Evolutionary conservation across 1,140 invertebrate species (phyloP), one percentile per base, ranked within the genome.

Genomic region (Ptiloglossa arizonensis): DNA sequence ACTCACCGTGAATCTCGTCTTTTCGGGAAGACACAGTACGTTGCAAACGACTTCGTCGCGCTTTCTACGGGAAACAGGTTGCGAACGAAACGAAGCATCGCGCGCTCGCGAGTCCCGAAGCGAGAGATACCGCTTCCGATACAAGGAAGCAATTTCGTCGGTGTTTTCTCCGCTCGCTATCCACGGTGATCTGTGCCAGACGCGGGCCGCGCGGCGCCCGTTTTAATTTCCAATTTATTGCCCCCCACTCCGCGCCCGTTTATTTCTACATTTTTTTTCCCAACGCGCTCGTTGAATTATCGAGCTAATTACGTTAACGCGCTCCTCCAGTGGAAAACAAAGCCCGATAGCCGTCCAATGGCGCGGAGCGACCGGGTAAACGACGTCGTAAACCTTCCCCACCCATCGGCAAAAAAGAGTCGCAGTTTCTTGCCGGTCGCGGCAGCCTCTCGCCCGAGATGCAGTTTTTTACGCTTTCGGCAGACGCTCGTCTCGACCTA

Each of bases 151-250:
- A 46, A 71, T 71, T 48, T 24, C 41, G 27, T 24, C 41, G 17
- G 4, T 24, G 38, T 48, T 60, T 71, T 60, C 69, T 24, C 41
- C 15, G 5, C 2, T 27, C 17, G 17, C 29, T 60, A 60, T 60
- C 19, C 35, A 11, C 32, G 35, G n/a, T 4, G 59, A 44, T 62
- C 35, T 17, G 15, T n/a, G n/a, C 11, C 19, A 24, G 35, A 62
- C 11, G 19, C 32, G n/a, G n/a, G n/a, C 32, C 6, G 4, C 35
- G 19, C 27, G 54, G 1, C 35, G 4, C 8, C 50, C 9, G 56
- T 56, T 48, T 71, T 46, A 62, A 71, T 60, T 71, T 44, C 41
- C n/a, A 71, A 41, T n/a, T 46, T 46, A 22, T 46, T 35, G 46
- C 24, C n/a, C 56, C 2, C 5, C 19, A 1, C n/a, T 24, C 56